These are phyloP conservation scores for Jacana jacana DNA, from an alignment of 2,113 vertebrate genomes.

Conservation along the genomic window DNA sequence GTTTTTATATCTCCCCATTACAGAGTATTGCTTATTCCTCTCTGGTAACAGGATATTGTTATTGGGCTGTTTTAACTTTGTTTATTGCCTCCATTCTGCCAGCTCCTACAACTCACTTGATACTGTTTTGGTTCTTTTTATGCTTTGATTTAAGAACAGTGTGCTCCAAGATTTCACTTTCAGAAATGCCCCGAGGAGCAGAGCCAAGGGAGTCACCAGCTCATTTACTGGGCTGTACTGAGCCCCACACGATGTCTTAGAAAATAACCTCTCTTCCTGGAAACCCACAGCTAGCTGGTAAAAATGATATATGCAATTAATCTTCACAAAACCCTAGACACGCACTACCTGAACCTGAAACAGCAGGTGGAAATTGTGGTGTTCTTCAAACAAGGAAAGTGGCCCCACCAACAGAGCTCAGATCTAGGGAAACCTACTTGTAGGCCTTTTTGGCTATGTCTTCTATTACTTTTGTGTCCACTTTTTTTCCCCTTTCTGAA, in stretches of 20 bases:
- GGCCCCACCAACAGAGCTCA: background rate
- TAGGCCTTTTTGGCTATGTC: background rate
- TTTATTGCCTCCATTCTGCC: conserved; percentile 26
- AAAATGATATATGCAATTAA: background rate
- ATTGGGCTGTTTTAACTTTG: background rate
- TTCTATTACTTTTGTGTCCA: background rate
- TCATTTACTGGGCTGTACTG: background rate
- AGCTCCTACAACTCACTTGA: conserved; percentile 2
- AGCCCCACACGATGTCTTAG: background rate
- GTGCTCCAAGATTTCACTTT: background rate
- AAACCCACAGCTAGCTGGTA: background rate
- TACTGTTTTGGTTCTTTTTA: conserved; percentile 35
- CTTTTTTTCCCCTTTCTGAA: background rate
- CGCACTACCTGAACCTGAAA: accelerated
- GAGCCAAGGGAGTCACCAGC: background rate
- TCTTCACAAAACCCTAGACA: background rate
- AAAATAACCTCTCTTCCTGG: conserved; percentile 10
- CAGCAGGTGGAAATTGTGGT: background rate
- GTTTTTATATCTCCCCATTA: background rate
- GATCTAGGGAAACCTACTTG: background rate
- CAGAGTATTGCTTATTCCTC: background rate
- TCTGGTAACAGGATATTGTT: background rate
- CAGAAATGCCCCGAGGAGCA: background rate
- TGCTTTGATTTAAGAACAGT: conserved; percentile 37
- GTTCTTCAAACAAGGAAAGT: background rate